Evolutionary conservation across 2,113 vertebrate genomes (phyloP).

Genomic region (Mastomys natalensis): DNA sequence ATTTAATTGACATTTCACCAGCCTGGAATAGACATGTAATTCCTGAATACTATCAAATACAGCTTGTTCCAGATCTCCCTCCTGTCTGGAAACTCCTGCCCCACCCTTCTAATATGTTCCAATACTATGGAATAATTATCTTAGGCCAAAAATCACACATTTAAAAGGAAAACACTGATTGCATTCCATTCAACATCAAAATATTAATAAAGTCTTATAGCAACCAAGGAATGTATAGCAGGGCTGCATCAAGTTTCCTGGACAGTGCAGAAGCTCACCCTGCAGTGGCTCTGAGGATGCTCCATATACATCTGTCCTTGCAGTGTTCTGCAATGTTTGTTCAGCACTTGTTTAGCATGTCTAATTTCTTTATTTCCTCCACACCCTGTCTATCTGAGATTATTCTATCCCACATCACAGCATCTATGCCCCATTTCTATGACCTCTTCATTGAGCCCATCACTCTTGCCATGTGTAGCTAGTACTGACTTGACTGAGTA

Average conservation of each 20-base stretch:
- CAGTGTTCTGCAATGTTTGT: not conserved
- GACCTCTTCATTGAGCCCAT: not conserved
- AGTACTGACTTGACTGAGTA: not conserved
- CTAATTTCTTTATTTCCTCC: not conserved
- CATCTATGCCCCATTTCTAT: not conserved
- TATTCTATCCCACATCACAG: not conserved
- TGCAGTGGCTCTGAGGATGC: not conserved
- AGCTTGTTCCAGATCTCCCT: not conserved
- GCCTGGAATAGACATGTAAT: not conserved
- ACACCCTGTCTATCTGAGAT: not conserved
- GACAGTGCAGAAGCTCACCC: not conserved
- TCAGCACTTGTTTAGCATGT: not conserved
- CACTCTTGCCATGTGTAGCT: not conserved
- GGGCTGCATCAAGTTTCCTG: not conserved
- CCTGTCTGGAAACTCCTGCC: not conserved
- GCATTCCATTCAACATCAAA: not conserved
- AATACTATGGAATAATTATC: not conserved
- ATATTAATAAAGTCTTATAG: not conserved
- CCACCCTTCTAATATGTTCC: not conserved
- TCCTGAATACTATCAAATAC: not conserved
- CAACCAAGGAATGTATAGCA: not conserved
- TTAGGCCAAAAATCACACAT: not conserved
- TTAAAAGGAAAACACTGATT: not conserved
- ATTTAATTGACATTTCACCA: slow-evolving; percentile 57
- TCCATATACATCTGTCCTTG: not conserved